Conservation (phyloP, 35 echinoderm and acorn worm genomes). For the Diadema setosum region DNA sequence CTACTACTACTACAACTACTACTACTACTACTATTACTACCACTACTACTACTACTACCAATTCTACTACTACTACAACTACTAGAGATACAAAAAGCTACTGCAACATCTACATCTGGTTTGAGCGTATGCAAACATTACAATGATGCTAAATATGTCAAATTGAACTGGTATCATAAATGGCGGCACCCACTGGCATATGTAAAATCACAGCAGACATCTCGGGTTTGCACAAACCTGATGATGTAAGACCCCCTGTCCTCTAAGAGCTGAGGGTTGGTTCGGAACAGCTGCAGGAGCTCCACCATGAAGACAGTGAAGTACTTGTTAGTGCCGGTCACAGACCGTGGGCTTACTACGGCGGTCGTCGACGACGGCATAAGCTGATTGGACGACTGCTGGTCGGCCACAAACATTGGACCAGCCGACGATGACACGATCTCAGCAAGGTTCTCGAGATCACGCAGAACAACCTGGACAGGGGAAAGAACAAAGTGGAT, state of each 20-base stretch:
- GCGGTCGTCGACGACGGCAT: not conserved
- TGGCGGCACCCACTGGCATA: too few relatives aligned
- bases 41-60: too few relatives aligned
- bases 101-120: too few relatives aligned
- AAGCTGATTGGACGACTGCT: not conserved
- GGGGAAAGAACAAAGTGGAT: not conserved
- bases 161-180: too few relatives aligned
- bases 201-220: too few relatives aligned
- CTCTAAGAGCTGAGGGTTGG: slow-evolving; percentile 69
- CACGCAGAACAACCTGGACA: slow-evolving; percentile 81
- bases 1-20: too few relatives aligned
- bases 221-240: too few relatives aligned
- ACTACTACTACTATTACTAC: too few relatives aligned
- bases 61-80: too few relatives aligned
- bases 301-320: slow-evolving; percentile 87
- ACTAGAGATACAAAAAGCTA: too few relatives aligned
- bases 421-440: slow-evolving; percentile 76
- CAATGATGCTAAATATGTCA: too few relatives aligned
- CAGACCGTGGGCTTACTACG: not conserved
- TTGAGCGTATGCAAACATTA: too few relatives aligned
- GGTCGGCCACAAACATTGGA: not conserved
- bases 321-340: slow-evolving; percentile 75
- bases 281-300: slow-evolving; percentile 69
- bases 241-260: slow-evolving; percentile 93
- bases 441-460: slow-evolving; percentile 82